These are phyloP conservation scores for Zeuzera pyrina DNA, from an alignment of 2,888 invertebrate genomes.

Conservation along the genomic window DNA sequence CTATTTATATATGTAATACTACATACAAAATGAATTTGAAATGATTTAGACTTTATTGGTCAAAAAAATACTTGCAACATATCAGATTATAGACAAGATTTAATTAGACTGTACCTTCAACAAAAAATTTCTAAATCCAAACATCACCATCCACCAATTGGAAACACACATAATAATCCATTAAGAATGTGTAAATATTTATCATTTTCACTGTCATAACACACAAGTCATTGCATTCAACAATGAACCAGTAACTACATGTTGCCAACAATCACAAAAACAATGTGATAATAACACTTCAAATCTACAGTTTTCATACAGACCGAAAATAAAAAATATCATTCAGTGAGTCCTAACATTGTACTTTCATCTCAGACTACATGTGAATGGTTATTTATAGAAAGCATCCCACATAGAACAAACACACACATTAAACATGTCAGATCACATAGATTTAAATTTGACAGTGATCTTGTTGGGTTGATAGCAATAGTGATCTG, in stretches of 20 bases:
- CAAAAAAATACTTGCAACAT: too few relatives aligned
- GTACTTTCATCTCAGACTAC: constrained; percentile 17
- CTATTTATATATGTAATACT: too few relatives aligned
- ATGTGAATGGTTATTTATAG: constrained; percentile 58
- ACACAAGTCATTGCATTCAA: neutral
- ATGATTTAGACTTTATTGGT: too few relatives aligned
- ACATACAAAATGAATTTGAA: too few relatives aligned
- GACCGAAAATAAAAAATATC: constrained; percentile 2
- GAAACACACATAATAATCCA: constrained; percentile 15
- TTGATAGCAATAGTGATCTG: too few relatives aligned
- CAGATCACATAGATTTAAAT: too few relatives aligned
- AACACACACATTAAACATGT: constrained; percentile 31
- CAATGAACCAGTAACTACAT: neutral
- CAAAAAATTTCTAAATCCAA: constrained; percentile 41
- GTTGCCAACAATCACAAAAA: constrained; percentile 1
- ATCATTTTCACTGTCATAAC: constrained; percentile 21
- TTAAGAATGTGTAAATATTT: constrained; percentile 16
- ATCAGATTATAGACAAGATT: too few relatives aligned
- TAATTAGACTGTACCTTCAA: constrained; percentile 37
- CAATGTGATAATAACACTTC: neutral
- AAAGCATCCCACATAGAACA: constrained; percentile 47
- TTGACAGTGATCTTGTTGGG: too few relatives aligned
- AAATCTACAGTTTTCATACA: neutral
- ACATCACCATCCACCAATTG: constrained; percentile 35
- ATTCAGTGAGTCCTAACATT: constrained; percentile 2